Evolutionary conservation across 2,888 invertebrate genomes (phyloP).

Genomic region (Nomada ruficornis): DNA sequence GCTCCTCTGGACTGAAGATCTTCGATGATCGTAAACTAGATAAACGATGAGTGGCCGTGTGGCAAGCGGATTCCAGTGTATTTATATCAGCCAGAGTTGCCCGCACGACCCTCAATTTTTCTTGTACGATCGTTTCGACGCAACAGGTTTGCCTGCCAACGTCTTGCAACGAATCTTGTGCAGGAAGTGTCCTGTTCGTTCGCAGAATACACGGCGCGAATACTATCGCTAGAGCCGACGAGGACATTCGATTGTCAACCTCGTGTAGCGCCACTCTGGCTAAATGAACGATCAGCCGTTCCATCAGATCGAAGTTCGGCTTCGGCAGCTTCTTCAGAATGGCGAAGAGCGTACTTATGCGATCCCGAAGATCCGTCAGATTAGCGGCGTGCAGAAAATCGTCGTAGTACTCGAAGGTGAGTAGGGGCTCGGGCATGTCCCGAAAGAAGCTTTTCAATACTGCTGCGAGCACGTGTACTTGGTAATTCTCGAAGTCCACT

Average conservation of each 20-base stretch:
- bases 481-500: slow-evolving; percentile 91
- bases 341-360: slow-evolving; percentile 93
- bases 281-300: slow-evolving; percentile 96
- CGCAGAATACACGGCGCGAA: slow-evolving; percentile 97
- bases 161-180: slow-evolving; percentile 96
- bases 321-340: slow-evolving; percentile 95
- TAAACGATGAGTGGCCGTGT: slow-evolving; percentile 92
- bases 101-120: slow-evolving; percentile 93
- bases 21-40: slow-evolving; percentile 91
- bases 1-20: slow-evolving; percentile 88
- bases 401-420: slow-evolving; percentile 97
- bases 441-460: slow-evolving; percentile 95
- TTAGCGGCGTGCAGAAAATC: slow-evolving; percentile 96
- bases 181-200: slow-evolving; percentile 94
- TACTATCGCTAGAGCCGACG: slow-evolving; percentile 95
- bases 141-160: slow-evolving; percentile 95
- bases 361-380: slow-evolving; percentile 92
- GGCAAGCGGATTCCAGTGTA: slow-evolving; percentile 94
- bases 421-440: slow-evolving; percentile 96
- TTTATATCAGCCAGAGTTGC: slow-evolving; percentile 95
- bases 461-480: slow-evolving; percentile 95
- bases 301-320: slow-evolving; percentile 95
- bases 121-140: slow-evolving; percentile 95
- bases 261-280: slow-evolving; percentile 95
- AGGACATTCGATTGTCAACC: slow-evolving; percentile 95